These are phyloP conservation scores for Dolichallabes microphthalmus DNA, from an alignment of 2,113 vertebrate genomes.

Conservation along the genomic window DNA sequence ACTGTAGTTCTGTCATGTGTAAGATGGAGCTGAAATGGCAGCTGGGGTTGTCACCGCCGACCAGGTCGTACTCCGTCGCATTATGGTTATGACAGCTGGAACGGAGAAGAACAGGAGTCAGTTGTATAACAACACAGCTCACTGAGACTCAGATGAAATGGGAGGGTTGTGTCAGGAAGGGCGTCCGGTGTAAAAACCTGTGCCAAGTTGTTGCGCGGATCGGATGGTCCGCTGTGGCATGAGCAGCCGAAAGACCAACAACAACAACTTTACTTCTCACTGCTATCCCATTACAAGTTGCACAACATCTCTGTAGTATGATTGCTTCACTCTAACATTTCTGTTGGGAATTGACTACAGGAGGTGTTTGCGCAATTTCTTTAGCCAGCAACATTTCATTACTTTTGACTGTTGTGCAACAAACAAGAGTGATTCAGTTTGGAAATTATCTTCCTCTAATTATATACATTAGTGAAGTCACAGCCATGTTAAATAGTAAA, in stretches of 20 bases:
- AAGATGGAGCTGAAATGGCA: constrained; percentile 91
- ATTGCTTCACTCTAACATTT: neutral
- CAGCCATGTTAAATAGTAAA: too few relatives aligned
- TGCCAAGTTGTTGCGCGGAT: too few relatives aligned
- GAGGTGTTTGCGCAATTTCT: neutral
- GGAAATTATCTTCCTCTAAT: neutral
- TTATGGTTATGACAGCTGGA: constrained; percentile 77
- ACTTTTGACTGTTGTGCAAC: neutral
- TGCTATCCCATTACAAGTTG: too few relatives aligned
- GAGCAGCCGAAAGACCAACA: too few relatives aligned
- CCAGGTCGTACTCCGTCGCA: constrained; percentile 74
- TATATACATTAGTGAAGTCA: too few relatives aligned
- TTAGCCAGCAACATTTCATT: neutral
- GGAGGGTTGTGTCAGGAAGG: too few relatives aligned
- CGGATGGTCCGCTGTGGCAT: too few relatives aligned
- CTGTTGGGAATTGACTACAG: neutral
- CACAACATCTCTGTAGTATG: too few relatives aligned
- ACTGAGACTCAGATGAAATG: too few relatives aligned
- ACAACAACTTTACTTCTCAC: too few relatives aligned
- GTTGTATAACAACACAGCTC: neutral
- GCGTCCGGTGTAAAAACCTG: too few relatives aligned
- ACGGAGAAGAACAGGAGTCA: neutral
- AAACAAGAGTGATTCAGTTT: neutral
- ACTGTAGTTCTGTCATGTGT: constrained; percentile 86
- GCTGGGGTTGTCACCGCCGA: constrained; percentile 79